Conservation (phyloP, 2,797 vertebrate species). For the Numenius phaeopus region DNA sequence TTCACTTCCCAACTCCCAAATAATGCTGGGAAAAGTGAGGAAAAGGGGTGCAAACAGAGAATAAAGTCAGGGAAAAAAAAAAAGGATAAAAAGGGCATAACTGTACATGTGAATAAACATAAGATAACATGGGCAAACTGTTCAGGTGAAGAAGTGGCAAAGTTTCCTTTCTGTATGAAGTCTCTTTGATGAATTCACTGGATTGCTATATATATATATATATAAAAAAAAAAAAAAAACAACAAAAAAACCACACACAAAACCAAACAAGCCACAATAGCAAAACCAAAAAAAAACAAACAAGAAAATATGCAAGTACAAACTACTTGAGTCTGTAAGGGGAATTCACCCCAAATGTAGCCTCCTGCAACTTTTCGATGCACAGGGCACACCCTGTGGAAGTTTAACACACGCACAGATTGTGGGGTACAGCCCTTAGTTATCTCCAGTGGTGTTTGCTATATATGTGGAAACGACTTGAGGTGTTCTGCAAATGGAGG, state of each 20-base stretch:
- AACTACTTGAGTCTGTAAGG: not conserved
- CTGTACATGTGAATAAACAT: not conserved
- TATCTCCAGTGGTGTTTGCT: not conserved
- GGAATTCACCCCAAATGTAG: not conserved
- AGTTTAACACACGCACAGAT: not conserved
- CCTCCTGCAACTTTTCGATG: not conserved
- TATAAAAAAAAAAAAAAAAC: not conserved
- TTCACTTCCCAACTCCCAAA: not conserved
- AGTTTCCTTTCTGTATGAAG: not conserved
- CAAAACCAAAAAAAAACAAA: no score
- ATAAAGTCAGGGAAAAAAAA: not conserved
- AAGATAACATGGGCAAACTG: not conserved
- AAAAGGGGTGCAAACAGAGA: not conserved
- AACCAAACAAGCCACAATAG: no score
- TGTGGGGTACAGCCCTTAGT: not conserved
- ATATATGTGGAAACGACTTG: accelerated
- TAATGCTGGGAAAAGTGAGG: not conserved
- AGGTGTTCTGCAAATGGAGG: not conserved
- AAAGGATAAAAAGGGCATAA: not conserved
- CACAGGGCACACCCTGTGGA: not conserved
- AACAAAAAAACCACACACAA: no score
- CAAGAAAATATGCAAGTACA: not conserved
- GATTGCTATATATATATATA: not conserved
- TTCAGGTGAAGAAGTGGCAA: not conserved
- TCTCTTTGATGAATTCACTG: not conserved